Conservation (phyloP, 1,140 invertebrate species). For the Bombus waltoni region DNA sequence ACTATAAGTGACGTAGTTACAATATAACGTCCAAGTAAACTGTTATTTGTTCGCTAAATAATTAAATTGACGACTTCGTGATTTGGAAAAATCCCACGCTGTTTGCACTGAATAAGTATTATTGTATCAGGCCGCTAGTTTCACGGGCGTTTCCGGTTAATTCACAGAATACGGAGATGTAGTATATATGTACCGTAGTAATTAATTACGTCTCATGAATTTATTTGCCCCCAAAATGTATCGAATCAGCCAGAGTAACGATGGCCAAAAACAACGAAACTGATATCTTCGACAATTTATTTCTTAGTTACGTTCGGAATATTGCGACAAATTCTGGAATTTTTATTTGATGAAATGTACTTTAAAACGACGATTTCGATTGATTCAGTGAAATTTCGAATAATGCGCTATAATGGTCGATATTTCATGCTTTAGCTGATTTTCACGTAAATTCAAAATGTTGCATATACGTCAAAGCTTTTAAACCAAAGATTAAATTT, state of each 20-base stretch:
- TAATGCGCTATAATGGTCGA: no score
- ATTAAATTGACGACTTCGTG: background rate
- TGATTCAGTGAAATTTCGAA: no score
- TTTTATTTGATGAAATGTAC: no score
- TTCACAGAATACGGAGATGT: background rate
- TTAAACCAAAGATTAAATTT: no score
- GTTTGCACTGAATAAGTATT: background rate
- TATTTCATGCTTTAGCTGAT: no score
- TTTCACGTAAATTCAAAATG: no score
- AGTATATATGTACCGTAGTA: background rate
- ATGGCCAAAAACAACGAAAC: background rate
- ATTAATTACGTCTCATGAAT: background rate
- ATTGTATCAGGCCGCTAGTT: background rate
- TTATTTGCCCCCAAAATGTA: background rate
- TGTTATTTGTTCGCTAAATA: background rate
- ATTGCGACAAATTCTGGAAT: no score
- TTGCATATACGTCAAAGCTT: no score
- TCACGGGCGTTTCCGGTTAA: background rate
- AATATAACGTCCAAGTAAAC: background rate
- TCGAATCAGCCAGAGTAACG: background rate
- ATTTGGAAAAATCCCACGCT: background rate
- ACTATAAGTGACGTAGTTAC: background rate
- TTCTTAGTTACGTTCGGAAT: background rate
- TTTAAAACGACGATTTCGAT: no score
- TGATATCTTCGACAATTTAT: background rate